Base-by-base conservation (phyloP, 2,797 vertebrate genomes). In the Phoeniculus purpureus region DNA sequence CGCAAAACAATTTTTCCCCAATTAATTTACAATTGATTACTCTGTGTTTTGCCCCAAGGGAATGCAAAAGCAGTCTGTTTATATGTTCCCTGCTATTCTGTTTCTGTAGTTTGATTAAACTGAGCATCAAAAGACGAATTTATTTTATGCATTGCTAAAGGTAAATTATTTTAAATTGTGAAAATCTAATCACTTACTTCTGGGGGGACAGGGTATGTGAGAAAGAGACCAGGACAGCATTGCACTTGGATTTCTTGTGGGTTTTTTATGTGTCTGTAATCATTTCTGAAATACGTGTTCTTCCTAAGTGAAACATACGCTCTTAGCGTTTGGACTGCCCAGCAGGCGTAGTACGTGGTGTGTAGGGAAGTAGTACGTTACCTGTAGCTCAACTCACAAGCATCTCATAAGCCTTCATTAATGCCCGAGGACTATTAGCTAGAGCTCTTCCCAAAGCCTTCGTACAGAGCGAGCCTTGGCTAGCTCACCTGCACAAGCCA, bases 1-100 rank as follows among this genome's bases (percentile, higher is more conserved):
- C 95, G 88, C 87, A 95, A 97, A 97, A 95, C 89, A 96, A 81
- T 86, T 97, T 97, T 92, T 80, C 82, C 65, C 61, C 96, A 97
- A 96, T 97, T 97, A 97, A 96, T 97, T 95, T 97, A 90, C 94
- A 97, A 97, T 96, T 96, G 96, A 97, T 97, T 97, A 81, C 85
- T 95, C 87, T 94, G 55, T 94, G 84, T 87, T 94, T 66, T 94
- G 92, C 93, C 96, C 62, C 62, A 95, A 95, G 94, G 96, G 97
- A 96, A 92, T 85, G 48, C 76, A 78, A 76, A 62, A 84, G 47
- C 54, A 54, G 37, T 85, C 45, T 73, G 70, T 88, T 90, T 93
- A 29, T 93, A 31, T 88, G 61, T 93, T 85, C 8, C 74, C 47
- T 62, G 58, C 66, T 92, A 92, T 91, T 96, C 71, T 45, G 47